A percentile compares a stretch with the other conserved stretches of the same genome.
phyloP scores from a whole-genome alignment of 2,113 vertebrate genomes.

The Ramphastos sulfuratus region DNA sequence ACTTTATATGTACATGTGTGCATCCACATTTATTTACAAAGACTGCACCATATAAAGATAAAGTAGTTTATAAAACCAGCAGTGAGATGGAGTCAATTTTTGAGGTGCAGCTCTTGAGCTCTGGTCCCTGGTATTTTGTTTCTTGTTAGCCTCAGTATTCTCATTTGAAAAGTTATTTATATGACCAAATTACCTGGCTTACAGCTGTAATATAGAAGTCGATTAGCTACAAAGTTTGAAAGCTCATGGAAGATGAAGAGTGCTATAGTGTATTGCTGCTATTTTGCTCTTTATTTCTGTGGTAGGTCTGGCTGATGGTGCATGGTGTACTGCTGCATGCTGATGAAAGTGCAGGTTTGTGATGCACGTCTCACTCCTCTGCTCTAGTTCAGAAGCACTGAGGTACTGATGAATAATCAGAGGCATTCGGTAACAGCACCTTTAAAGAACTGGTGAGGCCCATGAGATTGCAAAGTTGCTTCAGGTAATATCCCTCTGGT shows the following conservation, averaged over 20 bases:
- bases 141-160: background rate
- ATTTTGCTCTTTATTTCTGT: background rate
- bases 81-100: background rate
- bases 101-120: background rate
- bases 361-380: too few relatives aligned
- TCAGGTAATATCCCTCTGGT: background rate
- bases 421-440: background rate
- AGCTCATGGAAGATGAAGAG: background rate
- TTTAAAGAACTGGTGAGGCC: background rate
- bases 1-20: background rate
- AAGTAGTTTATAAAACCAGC: background rate
- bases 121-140: background rate
- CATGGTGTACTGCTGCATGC: rapidly evolving
- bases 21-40: background rate
- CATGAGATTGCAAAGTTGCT: background rate
- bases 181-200: background rate
- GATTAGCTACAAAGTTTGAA: background rate
- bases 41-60: background rate
- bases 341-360: background rate
- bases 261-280: background rate
- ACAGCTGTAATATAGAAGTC: background rate
- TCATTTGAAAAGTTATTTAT: background rate
- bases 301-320: background rate
- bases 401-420: background rate
- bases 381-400: background rate